Conservation (phyloP, 2,797 vertebrate genomes). For the Myripristis murdjan region DNA sequence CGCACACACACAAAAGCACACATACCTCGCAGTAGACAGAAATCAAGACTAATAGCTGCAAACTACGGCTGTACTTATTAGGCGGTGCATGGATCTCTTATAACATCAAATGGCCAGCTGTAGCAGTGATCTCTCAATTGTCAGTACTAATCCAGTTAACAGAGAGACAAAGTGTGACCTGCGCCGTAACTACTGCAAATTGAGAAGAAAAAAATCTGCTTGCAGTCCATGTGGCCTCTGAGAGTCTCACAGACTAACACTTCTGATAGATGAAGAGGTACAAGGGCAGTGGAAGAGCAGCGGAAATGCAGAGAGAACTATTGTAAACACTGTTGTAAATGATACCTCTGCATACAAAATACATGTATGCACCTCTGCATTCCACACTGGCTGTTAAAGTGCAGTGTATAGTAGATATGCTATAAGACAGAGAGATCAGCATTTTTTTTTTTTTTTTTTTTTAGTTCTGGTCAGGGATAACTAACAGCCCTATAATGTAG, state of each 20-base stretch:
- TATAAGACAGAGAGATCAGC: constrained; percentile 27
- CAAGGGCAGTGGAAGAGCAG: neutral
- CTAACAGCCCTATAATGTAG: constrained; percentile 42
- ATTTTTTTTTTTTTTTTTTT: too few species aligned
- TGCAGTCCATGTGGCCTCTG: constrained; percentile 11
- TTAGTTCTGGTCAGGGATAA: constrained; percentile 65
- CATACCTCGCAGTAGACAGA: constrained; percentile 53
- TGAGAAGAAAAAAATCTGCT: constrained; percentile 52
- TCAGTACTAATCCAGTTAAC: constrained; percentile 64
- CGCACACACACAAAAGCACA: constrained; percentile 25
- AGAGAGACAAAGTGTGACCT: constrained; percentile 52
- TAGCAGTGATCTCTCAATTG: constrained; percentile 53
- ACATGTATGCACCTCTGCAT: constrained; percentile 17
- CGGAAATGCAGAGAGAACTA: neutral
- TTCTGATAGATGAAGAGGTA: neutral
- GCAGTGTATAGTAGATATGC: constrained; percentile 6
- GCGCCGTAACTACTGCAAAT: constrained; percentile 57
- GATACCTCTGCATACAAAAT: neutral
- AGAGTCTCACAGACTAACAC: constrained; percentile 15
- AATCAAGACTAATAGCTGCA: constrained; percentile 69
- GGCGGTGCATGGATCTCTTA: constrained; percentile 59
- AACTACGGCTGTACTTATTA: constrained; percentile 63
- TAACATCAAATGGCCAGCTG: constrained; percentile 56
- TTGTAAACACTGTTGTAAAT: too few species aligned
- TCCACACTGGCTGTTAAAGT: constrained; percentile 24